Evolutionary conservation across 2,888 invertebrate species (phyloP).

Genomic region (Leptura quadrifasciata): DNA sequence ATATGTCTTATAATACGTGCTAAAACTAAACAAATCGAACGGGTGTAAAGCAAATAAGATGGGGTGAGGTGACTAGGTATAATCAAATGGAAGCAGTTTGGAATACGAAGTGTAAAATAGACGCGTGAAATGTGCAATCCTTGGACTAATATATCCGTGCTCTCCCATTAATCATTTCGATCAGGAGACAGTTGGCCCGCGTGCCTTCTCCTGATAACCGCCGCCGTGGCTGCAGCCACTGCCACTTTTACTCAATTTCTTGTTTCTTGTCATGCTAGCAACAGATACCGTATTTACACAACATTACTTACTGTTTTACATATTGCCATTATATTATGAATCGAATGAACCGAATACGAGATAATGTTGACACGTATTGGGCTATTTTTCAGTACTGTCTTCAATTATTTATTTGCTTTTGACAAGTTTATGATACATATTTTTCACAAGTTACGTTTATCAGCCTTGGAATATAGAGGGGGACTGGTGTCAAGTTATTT

Average conservation of each 20-base stretch:
- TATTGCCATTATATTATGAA: constrained; percentile 28
- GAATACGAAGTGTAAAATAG: constrained; percentile 61
- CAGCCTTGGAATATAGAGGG: too few relatives aligned
- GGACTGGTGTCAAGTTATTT: too few relatives aligned
- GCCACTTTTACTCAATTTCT: constrained; percentile 49
- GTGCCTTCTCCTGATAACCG: constrained; percentile 68
- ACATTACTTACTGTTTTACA: constrained; percentile 46
- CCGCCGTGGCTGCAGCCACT: constrained; percentile 50
- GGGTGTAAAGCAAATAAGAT: constrained; percentile 41
- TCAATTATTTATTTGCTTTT: neutral
- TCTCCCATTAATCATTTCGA: constrained; percentile 70
- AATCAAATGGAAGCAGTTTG: constrained; percentile 44
- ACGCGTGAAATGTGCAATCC: constrained; percentile 66
- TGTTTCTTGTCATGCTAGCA: constrained; percentile 51
- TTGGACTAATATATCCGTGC: constrained; percentile 68
- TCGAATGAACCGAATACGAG: constrained; percentile 16
- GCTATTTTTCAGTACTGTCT: constrained; percentile 1
- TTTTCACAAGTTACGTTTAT: too few relatives aligned
- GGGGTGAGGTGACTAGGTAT: constrained; percentile 44
- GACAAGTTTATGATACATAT: neutral
- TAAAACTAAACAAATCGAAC: constrained; percentile 2
- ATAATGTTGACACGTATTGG: constrained; percentile 17
- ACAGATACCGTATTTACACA: constrained; percentile 55
- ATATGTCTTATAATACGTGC: neutral
- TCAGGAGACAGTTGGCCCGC: constrained; percentile 68